phyloP scores from a whole-genome alignment of 2,113 vertebrate genomes.

The Myotis brandtii region DNA sequence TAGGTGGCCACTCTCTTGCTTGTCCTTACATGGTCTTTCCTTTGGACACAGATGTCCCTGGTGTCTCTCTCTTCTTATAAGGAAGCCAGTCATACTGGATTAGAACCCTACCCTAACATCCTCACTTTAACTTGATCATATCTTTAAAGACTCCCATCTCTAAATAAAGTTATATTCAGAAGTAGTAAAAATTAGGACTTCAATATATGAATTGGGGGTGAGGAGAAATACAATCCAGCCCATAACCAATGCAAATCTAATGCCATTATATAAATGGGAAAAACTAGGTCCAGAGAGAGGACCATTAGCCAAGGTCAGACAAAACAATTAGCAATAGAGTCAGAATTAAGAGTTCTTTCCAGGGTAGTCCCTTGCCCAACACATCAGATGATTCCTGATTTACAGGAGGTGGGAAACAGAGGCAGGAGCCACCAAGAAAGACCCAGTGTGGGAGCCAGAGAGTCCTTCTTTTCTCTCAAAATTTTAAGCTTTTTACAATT shows the following conservation, averaged over 20 bases:
- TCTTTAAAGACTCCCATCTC: not conserved
- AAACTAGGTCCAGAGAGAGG: not conserved
- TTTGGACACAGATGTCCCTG: not conserved
- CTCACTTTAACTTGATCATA: conserved; percentile 5
- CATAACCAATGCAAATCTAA: not conserved
- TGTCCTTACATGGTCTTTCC: not conserved
- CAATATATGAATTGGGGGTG: not conserved
- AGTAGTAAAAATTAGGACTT: not conserved
- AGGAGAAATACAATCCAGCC: not conserved
- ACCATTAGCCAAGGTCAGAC: not conserved
- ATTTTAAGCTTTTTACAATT: not conserved
- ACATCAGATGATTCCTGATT: not conserved
- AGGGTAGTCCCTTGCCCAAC: not conserved
- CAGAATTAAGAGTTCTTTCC: not conserved
- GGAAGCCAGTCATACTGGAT: not conserved
- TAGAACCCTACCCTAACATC: not conserved
- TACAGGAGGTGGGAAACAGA: not conserved
- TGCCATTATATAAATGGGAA: not conserved
- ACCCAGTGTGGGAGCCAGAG: not conserved
- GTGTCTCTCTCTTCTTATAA: not conserved
- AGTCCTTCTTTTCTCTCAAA: not conserved
- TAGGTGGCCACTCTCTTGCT: not conserved
- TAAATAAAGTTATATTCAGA: not conserved
- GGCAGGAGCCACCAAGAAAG: not conserved
- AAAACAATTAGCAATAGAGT: not conserved